Evolutionary conservation across 37 sponge, comb jelly and placozoan species (phyloP).

Genomic region (Agelas oroides): DNA sequence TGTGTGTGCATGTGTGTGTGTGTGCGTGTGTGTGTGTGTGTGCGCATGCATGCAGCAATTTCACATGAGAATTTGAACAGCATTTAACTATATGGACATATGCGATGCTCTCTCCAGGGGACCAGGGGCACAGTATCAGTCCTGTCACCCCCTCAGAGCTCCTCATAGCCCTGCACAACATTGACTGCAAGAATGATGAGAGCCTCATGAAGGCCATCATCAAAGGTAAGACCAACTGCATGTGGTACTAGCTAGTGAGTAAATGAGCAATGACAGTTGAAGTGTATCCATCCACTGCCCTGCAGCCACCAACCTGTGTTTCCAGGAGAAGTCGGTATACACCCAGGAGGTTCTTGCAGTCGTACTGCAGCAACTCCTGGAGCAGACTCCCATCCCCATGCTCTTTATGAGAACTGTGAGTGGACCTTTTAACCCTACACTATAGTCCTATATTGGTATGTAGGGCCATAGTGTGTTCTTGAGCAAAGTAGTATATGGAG

Average conservation of each 20-base stretch:
- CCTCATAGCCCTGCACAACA: slow-evolving; percentile 93
- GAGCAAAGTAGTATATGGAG: too few species aligned
- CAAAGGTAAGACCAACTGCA: slow-evolving; percentile 62
- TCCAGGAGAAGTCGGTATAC: slow-evolving; percentile 85
- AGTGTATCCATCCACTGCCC: background rate
- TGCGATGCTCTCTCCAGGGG: slow-evolving; percentile 35
- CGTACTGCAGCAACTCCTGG: slow-evolving; percentile 92
- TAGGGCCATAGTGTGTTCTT: too few species aligned
- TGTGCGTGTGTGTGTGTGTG: too few species aligned
- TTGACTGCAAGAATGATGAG: slow-evolving; percentile 90
- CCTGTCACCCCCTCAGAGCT: slow-evolving; percentile 92
- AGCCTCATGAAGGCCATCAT: slow-evolving; percentile 90
- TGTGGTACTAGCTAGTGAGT: too few species aligned
- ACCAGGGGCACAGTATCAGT: slow-evolving; percentile 63
- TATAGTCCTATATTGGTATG: background rate
- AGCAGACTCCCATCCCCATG: slow-evolving; percentile 88
- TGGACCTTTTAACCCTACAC: background rate
- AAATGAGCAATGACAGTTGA: too few species aligned
- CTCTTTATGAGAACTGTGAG: slow-evolving; percentile 99
- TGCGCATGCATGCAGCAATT: too few species aligned
- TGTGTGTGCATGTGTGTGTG: too few species aligned
- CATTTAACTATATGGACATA: too few species aligned
- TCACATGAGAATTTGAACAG: too few species aligned
- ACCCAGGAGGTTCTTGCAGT: slow-evolving; percentile 94
- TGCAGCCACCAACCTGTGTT: slow-evolving; percentile 89